A percentile compares a stretch with the other conserved stretches of the same genome.
Conservation (phyloP, 2,797 vertebrate genomes). For the Mus caroli region DNA sequence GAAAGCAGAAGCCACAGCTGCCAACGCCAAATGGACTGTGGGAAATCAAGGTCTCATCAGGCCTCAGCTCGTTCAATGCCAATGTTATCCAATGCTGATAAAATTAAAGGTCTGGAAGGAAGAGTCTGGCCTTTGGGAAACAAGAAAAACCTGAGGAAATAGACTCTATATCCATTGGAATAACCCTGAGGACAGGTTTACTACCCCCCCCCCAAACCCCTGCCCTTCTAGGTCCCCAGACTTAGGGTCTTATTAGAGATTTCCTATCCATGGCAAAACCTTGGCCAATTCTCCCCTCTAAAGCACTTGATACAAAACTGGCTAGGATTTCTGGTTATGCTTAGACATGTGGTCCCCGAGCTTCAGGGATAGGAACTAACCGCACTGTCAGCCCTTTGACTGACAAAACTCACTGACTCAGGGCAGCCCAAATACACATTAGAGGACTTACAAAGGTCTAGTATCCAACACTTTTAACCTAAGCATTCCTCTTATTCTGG, state of each 20-base stretch:
- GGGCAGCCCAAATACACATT: not conserved
- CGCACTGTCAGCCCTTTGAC: not conserved
- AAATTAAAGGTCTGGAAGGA: not conserved
- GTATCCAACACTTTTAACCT: not conserved
- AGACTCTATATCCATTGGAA: not conserved
- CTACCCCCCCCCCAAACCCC: not conserved
- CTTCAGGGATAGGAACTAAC: not conserved
- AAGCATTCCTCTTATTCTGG: not conserved
- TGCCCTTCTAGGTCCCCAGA: not conserved
- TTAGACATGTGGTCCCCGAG: not conserved
- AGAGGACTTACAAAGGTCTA: not conserved
- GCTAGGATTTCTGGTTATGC: not conserved
- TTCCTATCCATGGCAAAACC: not conserved
- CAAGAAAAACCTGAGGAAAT: not conserved
- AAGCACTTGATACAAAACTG: not conserved
- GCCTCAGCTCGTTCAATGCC: not conserved
- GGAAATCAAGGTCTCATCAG: not conserved
- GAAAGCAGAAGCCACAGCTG: not conserved
- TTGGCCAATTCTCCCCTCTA: not conserved
- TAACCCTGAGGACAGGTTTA: not conserved
- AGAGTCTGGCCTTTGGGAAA: not conserved
- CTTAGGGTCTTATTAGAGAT: not conserved
- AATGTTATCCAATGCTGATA: not conserved
- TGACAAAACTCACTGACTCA: not conserved
- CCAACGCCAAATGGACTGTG: not conserved